Base-by-base conservation (phyloP, 2,888 invertebrate species). In the Andrena flavipes region DNA sequence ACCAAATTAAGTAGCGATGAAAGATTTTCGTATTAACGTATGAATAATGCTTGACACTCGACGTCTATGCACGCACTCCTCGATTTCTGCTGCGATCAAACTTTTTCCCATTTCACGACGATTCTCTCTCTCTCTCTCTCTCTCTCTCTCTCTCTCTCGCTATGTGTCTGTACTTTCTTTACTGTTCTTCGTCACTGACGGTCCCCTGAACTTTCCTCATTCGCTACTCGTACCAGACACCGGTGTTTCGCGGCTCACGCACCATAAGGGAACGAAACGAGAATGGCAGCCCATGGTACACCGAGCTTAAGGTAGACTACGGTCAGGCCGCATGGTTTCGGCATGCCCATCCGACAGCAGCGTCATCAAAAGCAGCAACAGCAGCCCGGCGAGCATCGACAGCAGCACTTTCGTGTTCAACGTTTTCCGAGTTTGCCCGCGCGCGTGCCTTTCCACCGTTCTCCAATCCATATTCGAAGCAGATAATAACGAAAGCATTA, bases 251-350 rank as follows among this genome's bases (percentile, higher is more conserved):
- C 60, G 84, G 30, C 23, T 67, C 64, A 72, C 60, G 68, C 67
- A 74, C 60, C 56, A 73, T n/a, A 69, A 67, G 51, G 73, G 65
- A 65, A 49, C 63, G 76, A 74, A 68, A 71, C 64, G 54, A 29
- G 62, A 82, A 64, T 67, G 23, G 51, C 56, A 56, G 56, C 16
- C 72, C 59, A 72, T 35, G 62, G 42, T 51, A 75, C 67, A 62
- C 65, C 48, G 71, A 76, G 63, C 73, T 71, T 75, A 65, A 76
- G 74, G 69, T 85, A 85, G 76, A 78, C 77, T 49, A 81, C 71
- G 56, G 54, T 69, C 76, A 81, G 79, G 80, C 65, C 76, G 88
- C 86, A 84, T 88, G 86, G 82, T 86, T 80, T 82, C 80, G 80
- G 87, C 84, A 87, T 87, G 82, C 56, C 77, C 70, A 74, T 82